Conservation (phyloP, 2,113 vertebrate genomes). For the Chloropsis cyanopogon region DNA sequence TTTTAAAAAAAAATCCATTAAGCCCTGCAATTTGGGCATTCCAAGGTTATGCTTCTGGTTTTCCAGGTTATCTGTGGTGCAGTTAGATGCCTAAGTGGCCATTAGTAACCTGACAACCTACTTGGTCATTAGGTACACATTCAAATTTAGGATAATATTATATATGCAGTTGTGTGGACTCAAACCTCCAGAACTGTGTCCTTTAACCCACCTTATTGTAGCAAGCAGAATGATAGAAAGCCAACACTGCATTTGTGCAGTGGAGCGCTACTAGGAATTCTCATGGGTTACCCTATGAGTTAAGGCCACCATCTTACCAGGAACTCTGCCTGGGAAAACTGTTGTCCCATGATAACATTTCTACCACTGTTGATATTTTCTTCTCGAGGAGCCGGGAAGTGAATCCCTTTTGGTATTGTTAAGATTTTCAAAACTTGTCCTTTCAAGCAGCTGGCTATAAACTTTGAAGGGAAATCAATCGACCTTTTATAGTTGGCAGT, state of each 20-base stretch:
- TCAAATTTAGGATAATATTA: background rate
- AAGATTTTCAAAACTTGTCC: background rate
- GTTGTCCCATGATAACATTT: background rate
- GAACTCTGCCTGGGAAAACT: background rate
- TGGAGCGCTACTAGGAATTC: background rate
- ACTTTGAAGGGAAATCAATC: background rate
- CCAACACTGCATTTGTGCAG: background rate
- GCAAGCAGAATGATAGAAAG: background rate
- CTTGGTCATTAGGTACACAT: too few species aligned
- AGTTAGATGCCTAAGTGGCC: background rate
- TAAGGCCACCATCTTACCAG: background rate
- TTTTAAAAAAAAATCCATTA: background rate
- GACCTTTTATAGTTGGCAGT: background rate
- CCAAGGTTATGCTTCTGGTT: background rate
- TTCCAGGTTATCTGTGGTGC: background rate
- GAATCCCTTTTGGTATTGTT: background rate
- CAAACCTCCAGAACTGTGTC: background rate
- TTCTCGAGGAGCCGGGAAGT: background rate
- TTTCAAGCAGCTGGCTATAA: constrained; percentile 12
- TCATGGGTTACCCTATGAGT: background rate
- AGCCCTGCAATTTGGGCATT: background rate
- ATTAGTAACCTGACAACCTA: background rate
- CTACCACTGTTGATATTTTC: background rate
- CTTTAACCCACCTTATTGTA: background rate
- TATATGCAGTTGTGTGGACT: background rate